Conservation (phyloP, 92 coral and sea anemone species). For the Pocillopora grandis region DNA sequence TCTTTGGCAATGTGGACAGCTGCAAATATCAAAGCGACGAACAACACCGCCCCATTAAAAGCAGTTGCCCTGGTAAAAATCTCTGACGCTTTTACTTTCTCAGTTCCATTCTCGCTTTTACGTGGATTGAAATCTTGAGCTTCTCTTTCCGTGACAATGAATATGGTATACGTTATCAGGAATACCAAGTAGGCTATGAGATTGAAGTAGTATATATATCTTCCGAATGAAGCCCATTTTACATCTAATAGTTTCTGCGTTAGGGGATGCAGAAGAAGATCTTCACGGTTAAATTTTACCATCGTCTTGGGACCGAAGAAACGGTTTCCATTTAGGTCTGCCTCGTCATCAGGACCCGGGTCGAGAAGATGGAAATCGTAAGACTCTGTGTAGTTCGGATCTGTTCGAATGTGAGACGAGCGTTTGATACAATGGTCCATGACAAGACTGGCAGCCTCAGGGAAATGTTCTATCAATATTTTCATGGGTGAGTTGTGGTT, state of each 20-base stretch:
- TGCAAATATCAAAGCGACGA: conserved; percentile 46
- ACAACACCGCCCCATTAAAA: conserved; percentile 28
- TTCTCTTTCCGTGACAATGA: conserved; percentile 67
- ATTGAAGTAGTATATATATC: conserved; percentile 59
- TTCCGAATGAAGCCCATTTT: conserved; percentile 86
- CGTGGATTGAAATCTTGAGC: conserved; percentile 31
- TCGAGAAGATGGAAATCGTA: conserved; percentile 87
- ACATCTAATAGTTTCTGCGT: conserved; percentile 65
- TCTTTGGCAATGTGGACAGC: conserved; percentile 65
- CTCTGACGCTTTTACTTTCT: neutral
- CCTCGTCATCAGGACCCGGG: conserved; percentile 81
- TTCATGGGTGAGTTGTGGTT: conserved; percentile 62
- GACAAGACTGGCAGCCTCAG: conserved; percentile 77
- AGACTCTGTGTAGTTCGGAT: conserved; percentile 43
- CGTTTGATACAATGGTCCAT: conserved; percentile 82
- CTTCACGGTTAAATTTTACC: conserved; percentile 70
- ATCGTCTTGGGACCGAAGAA: conserved; percentile 76
- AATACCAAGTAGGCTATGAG: conserved; percentile 61
- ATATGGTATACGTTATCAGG: conserved; percentile 47
- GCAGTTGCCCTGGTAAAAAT: conserved; percentile 11
- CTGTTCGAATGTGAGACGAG: conserved; percentile 63
- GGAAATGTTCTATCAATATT: conserved; percentile 68
- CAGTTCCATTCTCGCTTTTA: conserved; percentile 7
- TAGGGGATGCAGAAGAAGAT: conserved; percentile 79
- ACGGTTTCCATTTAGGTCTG: conserved; percentile 35